Conservation (phyloP, 2,113 vertebrate species). For the Monopterus albus region DNA sequence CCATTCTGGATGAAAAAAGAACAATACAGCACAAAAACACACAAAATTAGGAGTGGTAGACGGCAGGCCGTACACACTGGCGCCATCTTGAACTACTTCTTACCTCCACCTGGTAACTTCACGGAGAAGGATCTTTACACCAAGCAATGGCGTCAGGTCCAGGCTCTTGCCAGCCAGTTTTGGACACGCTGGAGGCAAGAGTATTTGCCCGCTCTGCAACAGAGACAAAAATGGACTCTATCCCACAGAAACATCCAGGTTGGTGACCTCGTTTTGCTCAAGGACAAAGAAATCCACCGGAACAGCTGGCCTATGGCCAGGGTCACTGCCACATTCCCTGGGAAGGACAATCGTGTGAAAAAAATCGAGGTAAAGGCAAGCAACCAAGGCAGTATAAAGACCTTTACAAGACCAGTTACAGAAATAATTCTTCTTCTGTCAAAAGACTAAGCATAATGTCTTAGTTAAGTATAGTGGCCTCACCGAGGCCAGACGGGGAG, state of each 20-base stretch:
- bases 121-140: not conserved
- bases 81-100: no score
- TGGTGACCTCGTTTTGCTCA: not conserved
- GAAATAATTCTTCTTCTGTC: not conserved
- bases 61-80: no score
- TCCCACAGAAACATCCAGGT: not conserved
- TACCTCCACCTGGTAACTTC: constrained; percentile 1
- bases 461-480: no score
- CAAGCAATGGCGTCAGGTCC: constrained; percentile 11
- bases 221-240: constrained; percentile 5
- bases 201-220: constrained; percentile 1
- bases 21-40: no score
- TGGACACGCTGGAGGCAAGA: constrained; percentile 20
- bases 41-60: no score
- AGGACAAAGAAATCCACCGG: not conserved
- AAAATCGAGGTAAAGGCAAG: not conserved
- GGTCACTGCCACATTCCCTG: not conserved
- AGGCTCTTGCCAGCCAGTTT: constrained; percentile 11
- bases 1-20: no score
- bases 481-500: no score
- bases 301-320: not conserved
- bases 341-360: not conserved
- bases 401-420: not conserved
- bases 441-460: no score
- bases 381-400: not conserved